Percentiles rank a stretch among this genome's conserved stretches.
phyloP scores from a whole-genome alignment of 2,797 vertebrate genomes.

The Manis pentadactyla region DNA sequence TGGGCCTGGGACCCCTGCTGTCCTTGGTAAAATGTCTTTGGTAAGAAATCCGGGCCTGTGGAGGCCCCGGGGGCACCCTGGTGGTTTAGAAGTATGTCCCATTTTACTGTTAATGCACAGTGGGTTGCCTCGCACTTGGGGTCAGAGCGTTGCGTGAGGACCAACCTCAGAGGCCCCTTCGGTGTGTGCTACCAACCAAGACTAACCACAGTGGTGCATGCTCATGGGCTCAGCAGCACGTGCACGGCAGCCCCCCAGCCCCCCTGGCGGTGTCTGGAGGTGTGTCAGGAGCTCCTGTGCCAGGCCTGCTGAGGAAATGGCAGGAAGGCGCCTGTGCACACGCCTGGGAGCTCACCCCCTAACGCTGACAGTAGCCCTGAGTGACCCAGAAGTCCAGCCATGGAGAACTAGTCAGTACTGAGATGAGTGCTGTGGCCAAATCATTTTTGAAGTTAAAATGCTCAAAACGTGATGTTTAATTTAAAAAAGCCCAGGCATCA shows the following conservation, averaged over 20 bases:
- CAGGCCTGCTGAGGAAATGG: not conserved
- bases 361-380: too few species aligned
- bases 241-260: too few species aligned
- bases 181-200: too few species aligned
- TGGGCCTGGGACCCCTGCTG: accelerated
- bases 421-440: not conserved
- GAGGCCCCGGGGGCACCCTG: not conserved
- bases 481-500: too few species aligned
- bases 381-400: not conserved
- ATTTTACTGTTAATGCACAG: accelerated
- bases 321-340: too few species aligned
- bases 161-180: not conserved
- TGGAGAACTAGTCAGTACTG: not conserved
- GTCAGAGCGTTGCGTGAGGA: accelerated
- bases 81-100: too few species aligned
- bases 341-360: accelerated
- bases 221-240: too few species aligned
- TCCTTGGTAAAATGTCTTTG: not conserved
- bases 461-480: not conserved
- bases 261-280: not conserved
- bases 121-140: accelerated
- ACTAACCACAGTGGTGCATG: too few species aligned
- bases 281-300: not conserved
- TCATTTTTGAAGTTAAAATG: not conserved
- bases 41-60: accelerated